Conservation (phyloP, 2,888 invertebrate genomes). For the Catotricha subobsoleta region DNA sequence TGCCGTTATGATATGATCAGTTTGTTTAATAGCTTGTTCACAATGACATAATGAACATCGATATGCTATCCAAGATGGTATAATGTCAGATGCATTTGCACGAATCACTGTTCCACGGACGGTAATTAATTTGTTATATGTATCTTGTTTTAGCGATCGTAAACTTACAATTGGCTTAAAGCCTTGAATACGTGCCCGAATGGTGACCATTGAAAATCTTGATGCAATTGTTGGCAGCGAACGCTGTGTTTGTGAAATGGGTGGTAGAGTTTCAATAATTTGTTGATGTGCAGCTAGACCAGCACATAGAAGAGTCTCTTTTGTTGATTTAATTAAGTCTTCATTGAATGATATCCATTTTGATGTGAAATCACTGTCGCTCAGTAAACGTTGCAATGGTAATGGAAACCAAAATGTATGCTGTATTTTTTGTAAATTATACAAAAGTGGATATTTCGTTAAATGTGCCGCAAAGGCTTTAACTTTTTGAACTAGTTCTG, state of each 20-base stretch:
- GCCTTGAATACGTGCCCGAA: conserved; percentile 38
- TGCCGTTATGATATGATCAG: conserved; percentile 17
- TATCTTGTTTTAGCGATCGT: conserved; percentile 50
- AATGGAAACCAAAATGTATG: conserved; percentile 23
- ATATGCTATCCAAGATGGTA: conserved; percentile 62
- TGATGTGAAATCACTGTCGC: conserved; percentile 36
- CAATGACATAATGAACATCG: conserved; percentile 48
- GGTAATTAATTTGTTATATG: conserved; percentile 56
- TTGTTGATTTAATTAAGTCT: conserved; percentile 49
- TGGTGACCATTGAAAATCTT: conserved; percentile 18
- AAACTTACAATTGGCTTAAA: conserved; percentile 48
- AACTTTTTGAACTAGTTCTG: conserved; percentile 32
- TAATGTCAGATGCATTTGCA: conserved; percentile 53
- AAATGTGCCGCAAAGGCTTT: conserved; percentile 38
- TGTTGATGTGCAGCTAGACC: conserved; percentile 68
- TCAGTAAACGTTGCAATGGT: conserved; percentile 35
- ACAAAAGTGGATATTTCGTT: conserved; percentile 15
- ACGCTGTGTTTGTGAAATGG: neutral
- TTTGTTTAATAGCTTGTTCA: conserved; percentile 46
- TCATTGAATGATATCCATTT: conserved; percentile 45
- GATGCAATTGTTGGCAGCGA: conserved; percentile 29
- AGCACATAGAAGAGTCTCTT: conserved; percentile 46
- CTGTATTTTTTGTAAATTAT: conserved; percentile 16
- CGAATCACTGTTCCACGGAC: conserved; percentile 72
- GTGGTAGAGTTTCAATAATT: conserved; percentile 12